A percentile compares a stretch with the other conserved stretches of the same genome.
phyloP scores from a whole-genome alignment of 2,113 vertebrate genomes.

The Heterochromis multidens region DNA sequence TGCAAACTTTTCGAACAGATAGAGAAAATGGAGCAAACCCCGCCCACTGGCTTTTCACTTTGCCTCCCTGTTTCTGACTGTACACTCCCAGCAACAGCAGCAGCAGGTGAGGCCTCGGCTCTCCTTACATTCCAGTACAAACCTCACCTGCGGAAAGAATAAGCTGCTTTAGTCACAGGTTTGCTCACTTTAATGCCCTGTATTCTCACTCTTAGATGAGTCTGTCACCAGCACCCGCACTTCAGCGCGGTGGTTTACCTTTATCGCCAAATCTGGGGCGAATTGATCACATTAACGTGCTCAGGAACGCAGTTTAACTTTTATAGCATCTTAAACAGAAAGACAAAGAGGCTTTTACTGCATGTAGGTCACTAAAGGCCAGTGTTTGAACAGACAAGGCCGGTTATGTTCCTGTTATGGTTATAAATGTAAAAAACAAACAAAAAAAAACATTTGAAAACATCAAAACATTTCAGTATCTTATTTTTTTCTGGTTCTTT shows the following conservation, averaged over 20 bases:
- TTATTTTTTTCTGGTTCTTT: not conserved
- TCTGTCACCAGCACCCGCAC: not conserved
- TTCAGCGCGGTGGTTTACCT: not conserved
- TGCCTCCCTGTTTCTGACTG: conserved; percentile 12
- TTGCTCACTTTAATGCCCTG: not conserved
- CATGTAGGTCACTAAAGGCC: not conserved
- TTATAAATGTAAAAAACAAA: not conserved
- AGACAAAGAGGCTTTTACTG: not conserved
- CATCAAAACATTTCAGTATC: not conserved
- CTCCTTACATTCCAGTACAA: conserved; percentile 45
- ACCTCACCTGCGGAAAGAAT: not conserved
- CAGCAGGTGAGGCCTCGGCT: conserved; percentile 55
- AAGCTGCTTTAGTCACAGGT: not conserved
- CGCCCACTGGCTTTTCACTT: conserved; percentile 35
- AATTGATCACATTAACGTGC: not conserved
- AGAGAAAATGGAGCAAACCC: conserved; percentile 59
- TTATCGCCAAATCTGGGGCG: not conserved
- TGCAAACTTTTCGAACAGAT: not conserved
- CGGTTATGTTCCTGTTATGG: not conserved
- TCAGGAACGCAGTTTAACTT: not conserved
- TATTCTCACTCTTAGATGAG: not conserved
- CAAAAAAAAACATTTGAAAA: not conserved
- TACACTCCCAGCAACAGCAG: conserved; percentile 16
- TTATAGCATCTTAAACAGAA: not conserved
- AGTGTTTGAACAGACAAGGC: too few species aligned